Conservation (phyloP, 37 sponge, comb jelly and placozoan genomes). For the Eunapius fragilis region DNA sequence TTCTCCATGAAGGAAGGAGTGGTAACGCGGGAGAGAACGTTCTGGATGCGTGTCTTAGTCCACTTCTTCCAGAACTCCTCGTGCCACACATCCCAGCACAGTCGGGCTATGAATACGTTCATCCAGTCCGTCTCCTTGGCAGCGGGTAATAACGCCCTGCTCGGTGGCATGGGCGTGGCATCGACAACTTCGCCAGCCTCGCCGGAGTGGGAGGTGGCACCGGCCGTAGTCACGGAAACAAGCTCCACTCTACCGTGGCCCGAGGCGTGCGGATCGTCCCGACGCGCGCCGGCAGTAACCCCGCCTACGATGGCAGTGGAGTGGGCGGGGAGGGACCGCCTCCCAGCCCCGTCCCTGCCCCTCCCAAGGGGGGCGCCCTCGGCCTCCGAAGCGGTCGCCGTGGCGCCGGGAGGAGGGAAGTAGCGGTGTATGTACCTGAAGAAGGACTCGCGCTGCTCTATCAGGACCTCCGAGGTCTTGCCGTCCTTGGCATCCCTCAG, state of each 20-base stretch:
- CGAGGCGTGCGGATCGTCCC: too few relatives aligned
- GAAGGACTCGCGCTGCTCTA: slow-evolving; percentile 24
- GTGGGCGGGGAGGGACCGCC: too few relatives aligned
- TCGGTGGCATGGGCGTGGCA: too few relatives aligned
- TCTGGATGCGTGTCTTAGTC: slow-evolving; percentile 58
- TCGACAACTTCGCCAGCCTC: too few relatives aligned
- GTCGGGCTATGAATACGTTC: slow-evolving; percentile 66
- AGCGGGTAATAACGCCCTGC: not conserved
- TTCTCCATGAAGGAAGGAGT: slow-evolving; percentile 78
- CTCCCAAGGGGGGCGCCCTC: too few relatives aligned
- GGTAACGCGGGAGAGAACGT: slow-evolving; percentile 68
- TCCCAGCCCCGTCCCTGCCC: too few relatives aligned
- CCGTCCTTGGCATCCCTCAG: slow-evolving; percentile 40
- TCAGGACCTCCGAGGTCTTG: slow-evolving; percentile 6
- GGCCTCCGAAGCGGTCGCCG: not conserved
- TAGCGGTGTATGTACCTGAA: slow-evolving; percentile 58
- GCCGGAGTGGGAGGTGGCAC: too few relatives aligned
- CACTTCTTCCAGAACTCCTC: slow-evolving; percentile 75
- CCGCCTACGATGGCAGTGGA: too few relatives aligned
- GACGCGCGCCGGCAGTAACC: too few relatives aligned
- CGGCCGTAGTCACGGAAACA: too few relatives aligned
- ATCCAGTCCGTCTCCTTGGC: slow-evolving; percentile 59
- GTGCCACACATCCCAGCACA: slow-evolving; percentile 87
- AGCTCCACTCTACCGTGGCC: too few relatives aligned
- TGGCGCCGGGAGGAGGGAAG: slow-evolving; percentile 26